Percentiles rank a stretch among this genome's conserved stretches.
Conservation (phyloP, 2,797 vertebrate genomes). For the Pagetopsis macropterus region DNA sequence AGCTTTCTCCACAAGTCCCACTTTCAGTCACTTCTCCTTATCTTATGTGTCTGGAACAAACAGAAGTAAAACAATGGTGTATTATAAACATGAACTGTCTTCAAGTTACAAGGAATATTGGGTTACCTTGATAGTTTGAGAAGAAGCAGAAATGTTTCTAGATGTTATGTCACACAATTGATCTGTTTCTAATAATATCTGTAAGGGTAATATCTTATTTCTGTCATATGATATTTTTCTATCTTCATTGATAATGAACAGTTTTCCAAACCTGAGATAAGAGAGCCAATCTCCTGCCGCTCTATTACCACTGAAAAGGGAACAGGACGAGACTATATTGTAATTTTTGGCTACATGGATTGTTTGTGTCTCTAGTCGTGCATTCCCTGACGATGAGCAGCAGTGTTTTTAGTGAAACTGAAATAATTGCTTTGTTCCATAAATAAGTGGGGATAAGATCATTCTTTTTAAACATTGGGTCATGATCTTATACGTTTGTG, state of each 20-base stretch:
- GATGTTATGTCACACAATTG: slow-evolving; percentile 12
- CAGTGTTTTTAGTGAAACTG: slow-evolving; percentile 17
- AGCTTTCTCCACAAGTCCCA: neutral
- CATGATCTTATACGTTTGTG: slow-evolving; percentile 4
- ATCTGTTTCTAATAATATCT: slow-evolving; percentile 24
- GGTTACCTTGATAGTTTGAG: neutral
- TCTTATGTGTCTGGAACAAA: neutral
- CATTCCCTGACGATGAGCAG: slow-evolving; percentile 34
- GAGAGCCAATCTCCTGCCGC: slow-evolving; percentile 51
- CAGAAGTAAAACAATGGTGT: neutral
- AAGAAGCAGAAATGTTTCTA: neutral
- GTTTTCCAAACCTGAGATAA: slow-evolving; percentile 54
- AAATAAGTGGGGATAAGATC: neutral
- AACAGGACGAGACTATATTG: slow-evolving; percentile 53
- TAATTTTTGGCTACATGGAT: slow-evolving; percentile 48
- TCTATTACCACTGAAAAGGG: slow-evolving; percentile 51
- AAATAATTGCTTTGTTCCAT: slow-evolving; percentile 13
- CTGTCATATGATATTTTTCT: slow-evolving; percentile 42
- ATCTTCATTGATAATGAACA: slow-evolving; percentile 49
- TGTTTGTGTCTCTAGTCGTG: slow-evolving; percentile 20
- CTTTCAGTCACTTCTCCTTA: neutral
- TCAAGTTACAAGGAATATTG: neutral
- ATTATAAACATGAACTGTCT: neutral
- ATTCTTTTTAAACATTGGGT: neutral
- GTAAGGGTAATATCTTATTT: slow-evolving; percentile 35